A percentile compares a stretch with the other conserved stretches of the same genome.
Conservation (phyloP, 2,888 invertebrate genomes). For the Lycocerus yunnanus region DNA sequence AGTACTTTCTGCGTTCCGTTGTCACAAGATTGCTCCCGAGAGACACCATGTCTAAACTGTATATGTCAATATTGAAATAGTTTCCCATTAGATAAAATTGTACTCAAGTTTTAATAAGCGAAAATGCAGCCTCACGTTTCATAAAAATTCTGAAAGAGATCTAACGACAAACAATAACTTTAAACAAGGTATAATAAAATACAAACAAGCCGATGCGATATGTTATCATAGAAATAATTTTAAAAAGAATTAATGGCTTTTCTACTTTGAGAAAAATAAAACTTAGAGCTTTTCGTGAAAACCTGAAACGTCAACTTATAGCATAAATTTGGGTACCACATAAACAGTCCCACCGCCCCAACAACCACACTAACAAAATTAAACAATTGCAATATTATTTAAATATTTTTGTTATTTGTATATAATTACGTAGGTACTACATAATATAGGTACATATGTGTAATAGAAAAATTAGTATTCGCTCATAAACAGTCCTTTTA, state of each 20-base stretch:
- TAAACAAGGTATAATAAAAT: conserved; percentile 12
- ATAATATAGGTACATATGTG: not conserved
- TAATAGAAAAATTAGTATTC: not conserved
- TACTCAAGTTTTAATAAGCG: conserved; percentile 13
- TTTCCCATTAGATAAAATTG: conserved; percentile 16
- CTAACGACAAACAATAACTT: conserved; percentile 5
- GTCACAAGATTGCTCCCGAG: conserved; percentile 31
- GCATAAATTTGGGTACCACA: too few relatives aligned
- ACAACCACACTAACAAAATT: too few relatives aligned
- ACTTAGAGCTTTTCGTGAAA: not conserved
- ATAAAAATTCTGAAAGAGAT: not conserved
- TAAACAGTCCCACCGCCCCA: too few relatives aligned
- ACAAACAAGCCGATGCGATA: conserved; percentile 14
- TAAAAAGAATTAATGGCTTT: not conserved
- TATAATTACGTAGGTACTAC: too few relatives aligned
- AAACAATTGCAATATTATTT: not conserved
- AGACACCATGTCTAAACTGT: conserved; percentile 17
- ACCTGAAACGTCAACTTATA: too few relatives aligned
- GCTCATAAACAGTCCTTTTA: not conserved
- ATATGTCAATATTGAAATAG: conserved; percentile 22
- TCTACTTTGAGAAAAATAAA: not conserved
- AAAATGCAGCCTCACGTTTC: conserved; percentile 18
- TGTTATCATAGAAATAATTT: conserved; percentile 15
- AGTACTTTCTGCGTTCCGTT: conserved; percentile 38
- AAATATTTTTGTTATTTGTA: not conserved